These are phyloP conservation scores for Trichogramma evanescens DNA, from an alignment of 2,888 invertebrate species.

Conservation along the genomic window DNA sequence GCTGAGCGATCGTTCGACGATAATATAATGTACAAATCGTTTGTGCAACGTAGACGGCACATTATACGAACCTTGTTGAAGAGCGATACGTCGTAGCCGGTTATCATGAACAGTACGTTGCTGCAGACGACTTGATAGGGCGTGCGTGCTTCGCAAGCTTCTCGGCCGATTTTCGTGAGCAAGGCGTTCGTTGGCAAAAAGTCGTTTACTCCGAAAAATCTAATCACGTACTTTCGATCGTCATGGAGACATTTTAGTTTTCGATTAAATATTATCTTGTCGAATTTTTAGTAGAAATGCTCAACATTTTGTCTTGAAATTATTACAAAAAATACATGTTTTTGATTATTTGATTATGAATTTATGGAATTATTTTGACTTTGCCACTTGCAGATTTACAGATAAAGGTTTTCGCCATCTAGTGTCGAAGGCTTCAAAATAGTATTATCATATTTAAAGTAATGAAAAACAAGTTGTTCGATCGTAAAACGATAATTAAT, in stretches of 20 bases:
- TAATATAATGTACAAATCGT: neutral
- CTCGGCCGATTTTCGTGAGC: slow-evolving; percentile 33
- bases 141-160: slow-evolving; percentile 35
- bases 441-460: too few species aligned
- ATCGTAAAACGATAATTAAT: neutral
- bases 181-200: slow-evolving; percentile 35
- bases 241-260: slow-evolving; percentile 1
- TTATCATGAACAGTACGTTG: slow-evolving; percentile 58
- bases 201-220: slow-evolving; percentile 29
- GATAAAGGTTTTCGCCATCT: too few species aligned
- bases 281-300: neutral
- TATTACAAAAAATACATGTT: neutral
- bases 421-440: too few species aligned
- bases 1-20: neutral
- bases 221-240: slow-evolving; percentile 25
- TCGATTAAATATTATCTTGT: neutral
- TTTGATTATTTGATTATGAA: too few species aligned
- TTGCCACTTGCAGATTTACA: too few species aligned
- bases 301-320: neutral
- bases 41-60: too few species aligned
- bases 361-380: too few species aligned
- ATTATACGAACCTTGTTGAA: slow-evolving; percentile 49
- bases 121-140: slow-evolving; percentile 58
- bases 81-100: slow-evolving; percentile 57
- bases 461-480: neutral